Evolutionary conservation across 1,140 invertebrate species (phyloP).

Genomic region (Drosophila takahashii): DNA sequence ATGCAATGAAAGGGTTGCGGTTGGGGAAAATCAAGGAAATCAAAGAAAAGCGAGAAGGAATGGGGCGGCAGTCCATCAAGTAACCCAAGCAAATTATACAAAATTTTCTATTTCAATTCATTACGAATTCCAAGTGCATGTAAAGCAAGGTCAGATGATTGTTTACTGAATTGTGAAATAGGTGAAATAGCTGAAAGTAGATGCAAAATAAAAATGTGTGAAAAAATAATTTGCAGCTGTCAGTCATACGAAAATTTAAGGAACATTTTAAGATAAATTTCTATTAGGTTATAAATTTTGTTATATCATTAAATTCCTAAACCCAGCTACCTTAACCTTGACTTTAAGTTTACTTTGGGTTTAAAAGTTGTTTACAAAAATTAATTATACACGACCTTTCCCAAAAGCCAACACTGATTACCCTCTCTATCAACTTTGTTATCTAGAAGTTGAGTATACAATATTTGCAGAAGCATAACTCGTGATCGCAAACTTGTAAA

Average conservation of each 20-base stretch:
- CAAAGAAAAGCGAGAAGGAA: background rate
- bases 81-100: slow-evolving; percentile 28
- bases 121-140: slow-evolving; percentile 38
- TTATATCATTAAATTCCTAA: background rate
- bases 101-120: slow-evolving; percentile 42
- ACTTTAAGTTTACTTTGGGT: slow-evolving; percentile 6
- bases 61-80: slow-evolving; percentile 1
- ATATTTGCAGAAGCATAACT: slow-evolving; percentile 24
- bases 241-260: background rate
- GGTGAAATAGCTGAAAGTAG: slow-evolving; percentile 11
- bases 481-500: slow-evolving; percentile 45
- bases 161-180: slow-evolving; percentile 37
- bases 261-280: background rate
- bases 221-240: background rate
- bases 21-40: slow-evolving; percentile 1
- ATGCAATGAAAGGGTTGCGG: background rate
- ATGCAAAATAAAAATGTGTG: background rate
- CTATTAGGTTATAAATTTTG: background rate
- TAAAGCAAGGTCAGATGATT: slow-evolving; percentile 32
- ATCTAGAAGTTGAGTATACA: slow-evolving; percentile 12
- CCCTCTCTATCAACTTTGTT: slow-evolving; percentile 23
- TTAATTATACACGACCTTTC: slow-evolving; percentile 57
- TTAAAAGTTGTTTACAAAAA: slow-evolving; percentile 26
- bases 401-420: slow-evolving; percentile 34
- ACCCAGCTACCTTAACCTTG: slow-evolving; percentile 13